Percentiles rank a stretch among this genome's conserved stretches.
Conservation (phyloP, 2,113 vertebrate genomes). For the Colaptes auratus region DNA sequence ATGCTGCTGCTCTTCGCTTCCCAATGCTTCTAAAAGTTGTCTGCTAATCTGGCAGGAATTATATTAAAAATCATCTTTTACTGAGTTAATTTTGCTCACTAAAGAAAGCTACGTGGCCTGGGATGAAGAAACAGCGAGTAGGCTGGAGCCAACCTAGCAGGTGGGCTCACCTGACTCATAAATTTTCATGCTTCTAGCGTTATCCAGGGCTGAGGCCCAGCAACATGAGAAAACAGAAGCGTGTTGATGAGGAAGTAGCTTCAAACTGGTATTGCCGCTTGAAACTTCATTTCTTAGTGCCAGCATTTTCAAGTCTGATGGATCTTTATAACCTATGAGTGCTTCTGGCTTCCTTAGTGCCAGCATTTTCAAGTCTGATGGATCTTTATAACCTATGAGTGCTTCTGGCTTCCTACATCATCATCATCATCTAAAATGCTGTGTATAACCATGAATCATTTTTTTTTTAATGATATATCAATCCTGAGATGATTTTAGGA, state of each 20-base stretch:
- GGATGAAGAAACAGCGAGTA: neutral
- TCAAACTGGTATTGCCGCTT: neutral
- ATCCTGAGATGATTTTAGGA: accelerated
- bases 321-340: neutral
- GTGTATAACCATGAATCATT: neutral
- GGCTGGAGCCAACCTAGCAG: neutral
- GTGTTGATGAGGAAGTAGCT: neutral
- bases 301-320: neutral
- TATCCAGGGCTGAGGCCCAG: neutral
- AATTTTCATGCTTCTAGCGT: neutral
- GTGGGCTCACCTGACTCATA: neutral
- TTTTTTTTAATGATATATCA: neutral
- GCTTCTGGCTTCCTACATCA: neutral
- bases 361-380: neutral
- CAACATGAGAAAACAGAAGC: accelerated
- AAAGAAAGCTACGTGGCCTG: neutral
- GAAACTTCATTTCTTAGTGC: neutral
- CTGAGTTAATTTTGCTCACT: neutral
- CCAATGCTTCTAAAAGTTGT: neutral
- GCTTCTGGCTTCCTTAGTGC: neutral
- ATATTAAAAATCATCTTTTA: neutral
- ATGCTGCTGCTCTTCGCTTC: neutral
- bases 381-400: neutral
- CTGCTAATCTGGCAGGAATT: neutral
- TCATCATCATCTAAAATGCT: neutral